Evolutionary conservation across 2,888 invertebrate species (phyloP).

Genomic region (Caenorhabditis sp.): DNA sequence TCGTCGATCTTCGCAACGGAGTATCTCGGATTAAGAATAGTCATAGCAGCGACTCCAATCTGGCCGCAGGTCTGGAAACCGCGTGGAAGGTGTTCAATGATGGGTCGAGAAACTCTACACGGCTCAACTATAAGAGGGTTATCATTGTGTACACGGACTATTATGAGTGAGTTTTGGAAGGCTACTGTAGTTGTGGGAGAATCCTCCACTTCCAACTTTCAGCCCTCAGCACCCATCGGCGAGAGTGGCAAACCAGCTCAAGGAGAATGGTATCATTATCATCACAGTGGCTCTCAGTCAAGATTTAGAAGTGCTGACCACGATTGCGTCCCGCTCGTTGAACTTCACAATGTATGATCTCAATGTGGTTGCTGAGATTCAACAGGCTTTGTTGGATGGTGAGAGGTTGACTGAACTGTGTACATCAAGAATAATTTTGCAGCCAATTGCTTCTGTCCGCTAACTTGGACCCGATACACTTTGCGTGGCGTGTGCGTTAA

Average conservation of each 20-base stretch:
- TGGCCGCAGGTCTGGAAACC: neutral
- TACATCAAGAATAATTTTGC: constrained; percentile 1
- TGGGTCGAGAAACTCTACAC: neutral
- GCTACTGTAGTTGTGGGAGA: no score
- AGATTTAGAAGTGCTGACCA: no score
- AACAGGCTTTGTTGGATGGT: neutral
- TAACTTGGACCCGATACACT: constrained; percentile 53
- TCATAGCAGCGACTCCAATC: neutral
- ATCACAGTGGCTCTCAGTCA: no score
- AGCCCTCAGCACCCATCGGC: no score
- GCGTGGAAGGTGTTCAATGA: constrained; percentile 5
- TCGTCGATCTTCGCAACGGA: neutral
- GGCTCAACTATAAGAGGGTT: constrained; percentile 20
- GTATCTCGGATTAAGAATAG: neutral
- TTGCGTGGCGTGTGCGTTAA: constrained; percentile 47
- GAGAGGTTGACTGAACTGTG: constrained; percentile 14
- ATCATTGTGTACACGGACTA: constrained; percentile 36
- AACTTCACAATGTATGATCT: no score
- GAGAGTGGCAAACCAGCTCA: no score
- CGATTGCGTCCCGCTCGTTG: no score
- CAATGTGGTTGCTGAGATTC: neutral
- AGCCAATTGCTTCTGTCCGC: constrained; percentile 61
- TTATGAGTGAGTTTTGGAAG: no score
- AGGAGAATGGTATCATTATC: no score
- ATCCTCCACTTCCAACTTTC: no score